These are phyloP conservation scores for Colletes collaris DNA, from an alignment of 2,888 invertebrate genomes.

Conservation along the genomic window DNA sequence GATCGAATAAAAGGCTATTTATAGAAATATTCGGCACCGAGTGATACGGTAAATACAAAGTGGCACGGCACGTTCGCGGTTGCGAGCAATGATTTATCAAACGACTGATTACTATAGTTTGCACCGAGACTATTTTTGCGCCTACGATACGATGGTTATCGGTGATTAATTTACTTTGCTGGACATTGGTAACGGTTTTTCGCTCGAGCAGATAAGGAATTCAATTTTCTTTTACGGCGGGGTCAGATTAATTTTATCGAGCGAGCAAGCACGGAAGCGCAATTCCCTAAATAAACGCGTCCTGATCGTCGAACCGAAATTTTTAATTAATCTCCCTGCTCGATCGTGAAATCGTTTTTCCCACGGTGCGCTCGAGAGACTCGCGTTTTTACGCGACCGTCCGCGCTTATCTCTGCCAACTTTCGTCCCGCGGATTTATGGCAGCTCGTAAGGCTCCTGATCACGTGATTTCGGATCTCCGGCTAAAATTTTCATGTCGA, in stretches of 20 bases:
- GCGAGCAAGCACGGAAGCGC: background rate
- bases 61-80: conserved; percentile 9
- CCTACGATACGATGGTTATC: conserved; percentile 29
- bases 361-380: background rate
- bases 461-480: conserved; percentile 44
- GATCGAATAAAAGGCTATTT: no score
- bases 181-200: conserved; percentile 24
- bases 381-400: background rate
- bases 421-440: conserved; percentile 41
- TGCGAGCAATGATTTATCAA: conserved; percentile 44
- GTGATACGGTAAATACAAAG: background rate
- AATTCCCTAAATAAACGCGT: conserved; percentile 8
- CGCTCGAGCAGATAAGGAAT: conserved; percentile 28
- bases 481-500: conserved; percentile 10
- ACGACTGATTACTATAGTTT: conserved; percentile 25
- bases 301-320: background rate
- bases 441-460: conserved; percentile 26
- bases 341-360: background rate
- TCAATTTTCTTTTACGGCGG: conserved; percentile 28
- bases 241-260: conserved; percentile 21
- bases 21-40: no score
- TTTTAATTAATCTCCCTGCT: conserved; percentile 6
- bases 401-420: conserved; percentile 20
- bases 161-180: conserved; percentile 37
- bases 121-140: conserved; percentile 38